Evolutionary conservation across 2,888 invertebrate species (phyloP).

Genomic region (Calameuta idolon): DNA sequence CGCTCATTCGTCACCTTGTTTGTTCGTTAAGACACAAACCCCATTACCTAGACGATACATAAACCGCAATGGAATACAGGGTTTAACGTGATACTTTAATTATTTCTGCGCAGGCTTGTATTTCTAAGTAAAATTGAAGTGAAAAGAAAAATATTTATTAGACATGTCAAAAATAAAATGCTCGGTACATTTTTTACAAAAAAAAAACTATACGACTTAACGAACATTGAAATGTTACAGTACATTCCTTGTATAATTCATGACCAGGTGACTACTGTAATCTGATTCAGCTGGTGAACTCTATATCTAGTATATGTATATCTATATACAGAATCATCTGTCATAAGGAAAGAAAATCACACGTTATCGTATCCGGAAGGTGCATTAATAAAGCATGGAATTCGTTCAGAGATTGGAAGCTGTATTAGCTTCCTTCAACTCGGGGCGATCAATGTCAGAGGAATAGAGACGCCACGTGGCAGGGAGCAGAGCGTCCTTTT

Average conservation of each 20-base stretch:
- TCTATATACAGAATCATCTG: neutral
- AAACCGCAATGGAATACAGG: neutral
- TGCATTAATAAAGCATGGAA: neutral
- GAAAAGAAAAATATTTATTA: neutral
- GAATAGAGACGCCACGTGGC: too few species aligned
- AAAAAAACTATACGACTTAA: neutral
- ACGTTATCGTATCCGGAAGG: neutral
- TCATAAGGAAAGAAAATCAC: neutral
- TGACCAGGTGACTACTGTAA: neutral
- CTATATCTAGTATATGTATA: neutral
- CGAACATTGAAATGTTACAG: neutral
- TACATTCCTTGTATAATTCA: neutral
- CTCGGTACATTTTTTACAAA: neutral
- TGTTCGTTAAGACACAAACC: neutral
- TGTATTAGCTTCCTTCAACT: too few species aligned
- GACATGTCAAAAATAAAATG: too few species aligned
- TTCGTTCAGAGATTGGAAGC: too few species aligned
- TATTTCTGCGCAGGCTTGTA: neutral
- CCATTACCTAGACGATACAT: neutral
- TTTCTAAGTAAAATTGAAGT: neutral
- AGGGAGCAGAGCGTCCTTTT: too few species aligned
- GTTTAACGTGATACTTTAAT: neutral
- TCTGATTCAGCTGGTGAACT: neutral
- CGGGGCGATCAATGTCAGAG: too few species aligned
- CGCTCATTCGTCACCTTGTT: neutral